These are phyloP conservation scores for Halcyon leucocephala DNA, from an alignment of 2,797 vertebrate species.

Conservation along the genomic window DNA sequence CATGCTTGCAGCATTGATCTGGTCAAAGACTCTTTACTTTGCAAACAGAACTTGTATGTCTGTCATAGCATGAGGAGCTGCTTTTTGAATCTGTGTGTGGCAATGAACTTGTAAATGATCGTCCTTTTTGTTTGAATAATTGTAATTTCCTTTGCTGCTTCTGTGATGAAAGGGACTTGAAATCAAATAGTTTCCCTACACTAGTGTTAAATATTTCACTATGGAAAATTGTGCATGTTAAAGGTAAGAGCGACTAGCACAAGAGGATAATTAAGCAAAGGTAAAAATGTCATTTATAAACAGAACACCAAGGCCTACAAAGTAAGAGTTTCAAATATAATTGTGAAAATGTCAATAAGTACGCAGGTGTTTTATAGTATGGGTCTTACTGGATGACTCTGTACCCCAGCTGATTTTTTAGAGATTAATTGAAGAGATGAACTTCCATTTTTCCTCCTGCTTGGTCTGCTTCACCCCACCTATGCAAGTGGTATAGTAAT, in stretches of 20 bases:
- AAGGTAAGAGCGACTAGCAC: neutral
- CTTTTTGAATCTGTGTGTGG: neutral
- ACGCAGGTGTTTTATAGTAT: neutral
- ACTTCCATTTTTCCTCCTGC: neutral
- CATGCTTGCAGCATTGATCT: neutral
- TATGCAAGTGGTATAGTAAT: neutral
- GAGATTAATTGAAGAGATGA: neutral
- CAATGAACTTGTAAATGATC: neutral
- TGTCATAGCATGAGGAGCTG: neutral
- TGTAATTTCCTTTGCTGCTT: neutral
- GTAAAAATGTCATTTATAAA: neutral
- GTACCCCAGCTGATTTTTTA: neutral
- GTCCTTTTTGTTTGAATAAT: neutral
- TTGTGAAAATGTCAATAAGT: constrained; percentile 5
- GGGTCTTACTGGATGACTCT: neutral
- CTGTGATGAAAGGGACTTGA: neutral
- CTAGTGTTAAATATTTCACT: neutral
- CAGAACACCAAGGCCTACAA: neutral
- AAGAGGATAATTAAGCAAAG: neutral
- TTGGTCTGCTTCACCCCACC: neutral
- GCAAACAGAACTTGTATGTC: neutral
- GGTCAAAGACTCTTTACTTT: neutral
- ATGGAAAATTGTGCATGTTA: neutral
- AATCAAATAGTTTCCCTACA: neutral
- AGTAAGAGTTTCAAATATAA: neutral